Evolutionary conservation across 2,888 invertebrate genomes (phyloP).

Genomic region (Drosophila kokeensis): DNA sequence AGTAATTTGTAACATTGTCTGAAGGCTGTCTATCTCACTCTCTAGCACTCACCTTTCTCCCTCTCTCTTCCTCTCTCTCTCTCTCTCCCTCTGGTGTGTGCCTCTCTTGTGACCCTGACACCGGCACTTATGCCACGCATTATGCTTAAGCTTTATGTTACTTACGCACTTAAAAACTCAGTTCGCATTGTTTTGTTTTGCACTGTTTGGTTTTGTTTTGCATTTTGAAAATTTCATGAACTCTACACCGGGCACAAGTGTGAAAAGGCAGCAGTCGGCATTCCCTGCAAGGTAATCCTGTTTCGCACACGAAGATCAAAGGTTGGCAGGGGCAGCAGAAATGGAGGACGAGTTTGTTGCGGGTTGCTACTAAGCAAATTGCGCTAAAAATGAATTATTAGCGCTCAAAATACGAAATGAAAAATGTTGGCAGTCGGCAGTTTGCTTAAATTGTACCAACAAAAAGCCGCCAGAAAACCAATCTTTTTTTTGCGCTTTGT

Average conservation of each 20-base stretch:
- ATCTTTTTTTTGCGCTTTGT: constrained; percentile 51
- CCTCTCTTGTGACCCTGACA: constrained; percentile 50
- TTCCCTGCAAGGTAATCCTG: constrained; percentile 59
- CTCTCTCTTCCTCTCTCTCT: not conserved
- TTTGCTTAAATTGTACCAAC: constrained; percentile 65
- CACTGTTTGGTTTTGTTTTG: constrained; percentile 46
- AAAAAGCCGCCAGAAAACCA: constrained; percentile 28
- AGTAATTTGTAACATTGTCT: constrained; percentile 60
- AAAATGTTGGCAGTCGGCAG: constrained; percentile 67
- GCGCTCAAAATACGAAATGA: constrained; percentile 62
- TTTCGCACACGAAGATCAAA: constrained; percentile 53
- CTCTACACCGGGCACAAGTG: constrained; percentile 43
- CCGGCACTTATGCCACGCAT: constrained; percentile 68
- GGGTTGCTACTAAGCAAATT: constrained; percentile 59
- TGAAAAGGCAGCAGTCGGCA: constrained; percentile 52
- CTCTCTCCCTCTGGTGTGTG: not conserved
- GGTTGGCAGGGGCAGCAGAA: constrained; percentile 1
- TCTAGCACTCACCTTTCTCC: not conserved
- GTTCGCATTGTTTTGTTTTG: constrained; percentile 52
- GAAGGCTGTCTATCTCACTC: constrained; percentile 9
- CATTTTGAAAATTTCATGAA: constrained; percentile 71
- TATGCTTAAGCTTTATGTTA: constrained; percentile 71
- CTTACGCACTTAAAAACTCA: constrained; percentile 55
- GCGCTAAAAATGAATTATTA: constrained; percentile 81
- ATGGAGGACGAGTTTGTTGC: not conserved